Conservation (phyloP, 2,888 invertebrate genomes). For the Ichneumoninae sp. region DNA sequence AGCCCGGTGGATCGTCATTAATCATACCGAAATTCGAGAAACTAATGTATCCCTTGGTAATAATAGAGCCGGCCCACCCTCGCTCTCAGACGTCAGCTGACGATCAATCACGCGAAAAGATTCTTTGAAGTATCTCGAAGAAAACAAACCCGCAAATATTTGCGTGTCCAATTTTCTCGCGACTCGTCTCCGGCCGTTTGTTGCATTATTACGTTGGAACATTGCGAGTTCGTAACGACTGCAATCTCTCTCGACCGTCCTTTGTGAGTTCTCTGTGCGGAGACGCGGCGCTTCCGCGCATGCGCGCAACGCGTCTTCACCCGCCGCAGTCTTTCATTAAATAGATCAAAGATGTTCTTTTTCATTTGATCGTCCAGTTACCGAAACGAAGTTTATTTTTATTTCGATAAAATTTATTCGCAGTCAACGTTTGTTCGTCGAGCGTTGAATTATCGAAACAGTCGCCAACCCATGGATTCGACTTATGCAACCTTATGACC, state of each 20-base stretch:
- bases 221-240: too few relatives aligned
- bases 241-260: too few relatives aligned
- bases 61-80: slow-evolving; percentile 26
- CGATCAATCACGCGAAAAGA: slow-evolving; percentile 22
- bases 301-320: too few relatives aligned
- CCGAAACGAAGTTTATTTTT: not conserved
- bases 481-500: too few relatives aligned
- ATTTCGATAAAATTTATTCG: not conserved
- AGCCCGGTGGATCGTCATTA: slow-evolving; percentile 16
- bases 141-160: slow-evolving; percentile 26
- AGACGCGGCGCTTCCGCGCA: too few relatives aligned
- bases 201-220: not conserved
- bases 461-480: too few relatives aligned
- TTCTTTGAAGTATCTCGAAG: slow-evolving; percentile 25
- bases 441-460: too few relatives aligned
- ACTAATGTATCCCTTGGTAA: slow-evolving; percentile 29
- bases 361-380: not conserved
- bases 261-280: too few relatives aligned
- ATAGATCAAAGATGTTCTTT: too few relatives aligned
- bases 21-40: slow-evolving; percentile 26
- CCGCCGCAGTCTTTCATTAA: too few relatives aligned
- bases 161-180: slow-evolving; percentile 15
- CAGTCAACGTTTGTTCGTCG: too few relatives aligned
- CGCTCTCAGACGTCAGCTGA: not conserved
- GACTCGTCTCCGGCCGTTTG: not conserved